phyloP scores from a whole-genome alignment of 2,113 vertebrate species.

The Eupsittula cactorum region DNA sequence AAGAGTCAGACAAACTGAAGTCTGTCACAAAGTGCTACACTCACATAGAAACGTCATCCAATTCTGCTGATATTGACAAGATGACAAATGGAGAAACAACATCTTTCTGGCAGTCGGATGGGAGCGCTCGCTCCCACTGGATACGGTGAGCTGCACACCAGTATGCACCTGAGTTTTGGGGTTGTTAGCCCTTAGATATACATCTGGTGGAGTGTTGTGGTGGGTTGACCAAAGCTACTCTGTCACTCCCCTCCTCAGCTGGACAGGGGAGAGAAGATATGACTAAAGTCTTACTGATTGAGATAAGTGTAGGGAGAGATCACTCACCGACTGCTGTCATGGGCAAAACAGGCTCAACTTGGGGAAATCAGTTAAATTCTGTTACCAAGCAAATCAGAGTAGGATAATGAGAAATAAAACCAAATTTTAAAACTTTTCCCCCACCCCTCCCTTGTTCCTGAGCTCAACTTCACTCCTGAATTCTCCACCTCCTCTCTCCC shows the following conservation, averaged over 20 bases:
- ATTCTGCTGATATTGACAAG: conserved; percentile 87
- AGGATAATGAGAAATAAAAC: neutral
- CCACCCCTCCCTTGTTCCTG: neutral
- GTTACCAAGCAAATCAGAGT: neutral
- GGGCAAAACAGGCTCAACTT: neutral
- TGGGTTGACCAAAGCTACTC: neutral
- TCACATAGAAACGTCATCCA: conserved; percentile 93
- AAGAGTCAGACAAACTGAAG: conserved; percentile 89
- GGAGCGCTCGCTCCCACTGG: conserved; percentile 96
- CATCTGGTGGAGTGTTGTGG: neutral
- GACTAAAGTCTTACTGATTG: fast-evolving
- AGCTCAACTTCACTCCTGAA: neutral
- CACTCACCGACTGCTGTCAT: too few relatives aligned
- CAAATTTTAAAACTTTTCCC: neutral
- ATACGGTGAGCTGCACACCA: conserved; percentile 80
- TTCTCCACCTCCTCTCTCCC: neutral
- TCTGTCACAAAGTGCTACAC: conserved; percentile 92
- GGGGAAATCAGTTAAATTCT: neutral
- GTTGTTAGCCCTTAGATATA: fast-evolving
- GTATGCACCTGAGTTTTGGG: neutral
- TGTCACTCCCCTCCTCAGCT: neutral
- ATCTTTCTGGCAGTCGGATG: conserved; percentile 97
- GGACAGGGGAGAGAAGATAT: neutral
- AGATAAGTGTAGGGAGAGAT: neutral
- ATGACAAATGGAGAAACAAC: conserved; percentile 94